phyloP scores from a whole-genome alignment of 2,888 invertebrate species.

The Cistogaster globosa region DNA sequence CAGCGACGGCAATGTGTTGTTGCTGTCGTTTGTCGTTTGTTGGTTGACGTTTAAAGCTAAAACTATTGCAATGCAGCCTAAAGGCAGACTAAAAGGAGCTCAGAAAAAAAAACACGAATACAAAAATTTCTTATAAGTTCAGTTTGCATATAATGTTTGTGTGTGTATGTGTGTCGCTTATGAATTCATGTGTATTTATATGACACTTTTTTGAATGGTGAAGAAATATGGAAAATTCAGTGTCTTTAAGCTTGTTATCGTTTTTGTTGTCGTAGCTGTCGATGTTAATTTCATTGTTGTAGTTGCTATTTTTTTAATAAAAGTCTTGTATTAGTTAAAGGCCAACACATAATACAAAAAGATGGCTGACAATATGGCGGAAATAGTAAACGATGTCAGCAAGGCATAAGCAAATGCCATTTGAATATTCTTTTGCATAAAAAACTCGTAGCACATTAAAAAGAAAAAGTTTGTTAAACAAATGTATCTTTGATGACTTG shows the following conservation, averaged over 20 bases:
- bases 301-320: conserved; percentile 33
- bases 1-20: conserved; percentile 13
- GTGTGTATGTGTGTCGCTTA: neutral
- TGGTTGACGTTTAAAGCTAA: conserved; percentile 39
- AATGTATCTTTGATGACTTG: conserved; percentile 48
- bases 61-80: conserved; percentile 66
- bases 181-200: conserved; percentile 22
- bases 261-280: conserved; percentile 36
- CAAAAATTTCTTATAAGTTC: conserved; percentile 12
- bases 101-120: neutral
- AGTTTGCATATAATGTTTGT: neutral
- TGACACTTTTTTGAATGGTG: conserved; percentile 34
- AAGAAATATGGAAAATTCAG: conserved; percentile 26
- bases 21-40: conserved; percentile 6
- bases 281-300: conserved; percentile 30
- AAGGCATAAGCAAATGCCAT: conserved; percentile 64
- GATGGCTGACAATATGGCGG: conserved; percentile 70
- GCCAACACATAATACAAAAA: conserved; percentile 62
- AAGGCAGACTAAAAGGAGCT: conserved; percentile 42
- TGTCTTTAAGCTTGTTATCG: conserved; percentile 20
- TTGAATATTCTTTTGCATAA: conserved; percentile 19
- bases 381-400: conserved; percentile 64
- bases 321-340: conserved; percentile 37
- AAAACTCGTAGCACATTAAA: conserved; percentile 9
- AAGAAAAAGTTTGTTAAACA: conserved; percentile 18